Conservation (phyloP, 2,888 invertebrate species). For the Suillia variegata region DNA sequence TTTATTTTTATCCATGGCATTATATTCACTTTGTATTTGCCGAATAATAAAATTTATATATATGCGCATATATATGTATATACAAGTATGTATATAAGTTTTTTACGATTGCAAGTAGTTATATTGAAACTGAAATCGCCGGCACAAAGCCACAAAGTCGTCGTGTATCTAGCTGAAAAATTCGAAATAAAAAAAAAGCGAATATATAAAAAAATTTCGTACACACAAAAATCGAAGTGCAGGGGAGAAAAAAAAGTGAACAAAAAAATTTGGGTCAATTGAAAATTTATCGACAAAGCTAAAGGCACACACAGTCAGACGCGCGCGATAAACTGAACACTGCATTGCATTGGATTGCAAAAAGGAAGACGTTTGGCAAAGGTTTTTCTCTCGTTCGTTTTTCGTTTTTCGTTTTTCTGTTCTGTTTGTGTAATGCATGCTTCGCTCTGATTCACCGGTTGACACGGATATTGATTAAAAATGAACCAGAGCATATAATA, state of each 20-base stretch:
- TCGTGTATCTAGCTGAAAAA: constrained; percentile 8
- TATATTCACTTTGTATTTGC: not conserved
- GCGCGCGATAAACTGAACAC: not conserved
- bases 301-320: not conserved
- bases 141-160: constrained; percentile 6
- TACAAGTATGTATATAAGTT: too few species aligned
- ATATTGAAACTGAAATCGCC: not conserved
- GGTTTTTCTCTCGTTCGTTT: too few species aligned
- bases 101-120: not conserved
- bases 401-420: not conserved
- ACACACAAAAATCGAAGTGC: constrained; percentile 22
- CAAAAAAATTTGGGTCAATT: constrained; percentile 40
- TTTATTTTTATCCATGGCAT: not conserved
- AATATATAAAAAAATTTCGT: too few species aligned
- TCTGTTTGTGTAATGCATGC: too few species aligned
- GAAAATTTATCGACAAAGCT: constrained; percentile 40
- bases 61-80: too few species aligned
- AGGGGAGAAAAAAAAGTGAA: constrained; percentile 24
- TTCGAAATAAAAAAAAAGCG: not conserved
- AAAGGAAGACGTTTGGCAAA: constrained; percentile 9
- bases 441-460: constrained; percentile 21
- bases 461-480: constrained; percentile 17
- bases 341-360: not conserved
- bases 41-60: constrained; percentile 9
- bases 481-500: too few species aligned